Conservation (phyloP, 2,797 vertebrate species). For the Lindbergichthys nudifrons region DNA sequence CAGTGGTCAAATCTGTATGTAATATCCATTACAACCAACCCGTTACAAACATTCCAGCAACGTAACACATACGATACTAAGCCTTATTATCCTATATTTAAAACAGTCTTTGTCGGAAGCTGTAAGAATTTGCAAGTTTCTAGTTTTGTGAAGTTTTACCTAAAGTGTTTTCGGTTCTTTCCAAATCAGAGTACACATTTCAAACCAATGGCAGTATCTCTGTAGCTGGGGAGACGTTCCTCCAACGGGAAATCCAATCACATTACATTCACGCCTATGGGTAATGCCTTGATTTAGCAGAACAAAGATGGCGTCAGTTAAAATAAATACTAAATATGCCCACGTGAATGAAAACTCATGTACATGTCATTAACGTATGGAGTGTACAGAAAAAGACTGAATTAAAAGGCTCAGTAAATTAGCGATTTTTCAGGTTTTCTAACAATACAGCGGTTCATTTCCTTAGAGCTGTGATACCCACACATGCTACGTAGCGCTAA, state of each 20-base stretch:
- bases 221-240: slow-evolving; percentile 10
- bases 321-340: rapidly evolving
- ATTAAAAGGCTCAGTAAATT: rapidly evolving
- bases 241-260: not conserved
- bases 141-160: rapidly evolving
- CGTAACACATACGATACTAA: not conserved
- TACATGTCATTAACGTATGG: not conserved
- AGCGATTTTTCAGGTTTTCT: rapidly evolving
- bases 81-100: too few relatives aligned
- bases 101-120: too few relatives aligned
- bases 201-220: not conserved
- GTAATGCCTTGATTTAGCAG: not conserved
- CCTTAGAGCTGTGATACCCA: not conserved
- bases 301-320: slow-evolving; percentile 45
- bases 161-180: not conserved
- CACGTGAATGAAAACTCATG: not conserved
- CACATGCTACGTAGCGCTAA: not conserved
- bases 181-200: not conserved
- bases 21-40: not conserved
- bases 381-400: not conserved
- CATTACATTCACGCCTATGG: too few relatives aligned
- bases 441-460: rapidly evolving
- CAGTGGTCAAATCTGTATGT: not conserved
- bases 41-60: not conserved
- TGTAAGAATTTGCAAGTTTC: not conserved